Evolutionary conservation across 2,888 invertebrate species (phyloP).

Genomic region (Tiliacea aurago): DNA sequence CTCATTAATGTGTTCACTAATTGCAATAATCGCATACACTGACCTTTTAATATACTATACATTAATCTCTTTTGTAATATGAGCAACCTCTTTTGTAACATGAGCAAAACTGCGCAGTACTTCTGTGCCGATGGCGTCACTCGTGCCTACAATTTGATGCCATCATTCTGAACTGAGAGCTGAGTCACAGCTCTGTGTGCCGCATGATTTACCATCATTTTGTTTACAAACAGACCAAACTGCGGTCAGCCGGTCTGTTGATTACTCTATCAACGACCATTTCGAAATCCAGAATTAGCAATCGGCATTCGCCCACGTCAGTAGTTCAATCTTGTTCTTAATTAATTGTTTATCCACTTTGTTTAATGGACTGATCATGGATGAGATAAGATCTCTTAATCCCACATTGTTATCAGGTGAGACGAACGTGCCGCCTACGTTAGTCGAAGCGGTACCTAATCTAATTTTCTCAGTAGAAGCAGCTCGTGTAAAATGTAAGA

Average conservation of each 20-base stretch:
- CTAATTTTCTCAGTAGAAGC: constrained; percentile 55
- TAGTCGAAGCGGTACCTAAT: constrained; percentile 39
- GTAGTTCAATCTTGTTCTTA: constrained; percentile 33
- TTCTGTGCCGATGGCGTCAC: constrained; percentile 66
- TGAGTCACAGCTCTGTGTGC: constrained; percentile 73
- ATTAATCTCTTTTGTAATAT: constrained; percentile 55
- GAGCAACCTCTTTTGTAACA: constrained; percentile 53
- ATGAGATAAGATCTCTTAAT: constrained; percentile 42
- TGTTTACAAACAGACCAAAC: constrained; percentile 80
- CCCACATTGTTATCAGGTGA: constrained; percentile 47
- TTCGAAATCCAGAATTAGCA: constrained; percentile 39
- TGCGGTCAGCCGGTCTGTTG: constrained; percentile 30
- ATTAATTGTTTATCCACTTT: constrained; percentile 41
- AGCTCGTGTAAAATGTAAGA: constrained; percentile 52
- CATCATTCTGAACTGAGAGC: constrained; percentile 79
- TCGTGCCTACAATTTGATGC: constrained; percentile 73
- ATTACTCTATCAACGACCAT: constrained; percentile 38
- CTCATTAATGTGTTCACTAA: constrained; percentile 70
- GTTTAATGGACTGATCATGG: constrained; percentile 37
- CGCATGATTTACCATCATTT: constrained; percentile 68
- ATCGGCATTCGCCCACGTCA: constrained; percentile 13
- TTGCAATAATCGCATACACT: constrained; percentile 63
- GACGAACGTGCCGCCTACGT: constrained; percentile 28
- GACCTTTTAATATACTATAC: constrained; percentile 60
- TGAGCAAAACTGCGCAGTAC: constrained; percentile 70